A percentile compares a stretch with the other conserved stretches of the same genome.
Conservation (phyloP, 1,140 invertebrate species). For the Drosophila saltans region DNA sequence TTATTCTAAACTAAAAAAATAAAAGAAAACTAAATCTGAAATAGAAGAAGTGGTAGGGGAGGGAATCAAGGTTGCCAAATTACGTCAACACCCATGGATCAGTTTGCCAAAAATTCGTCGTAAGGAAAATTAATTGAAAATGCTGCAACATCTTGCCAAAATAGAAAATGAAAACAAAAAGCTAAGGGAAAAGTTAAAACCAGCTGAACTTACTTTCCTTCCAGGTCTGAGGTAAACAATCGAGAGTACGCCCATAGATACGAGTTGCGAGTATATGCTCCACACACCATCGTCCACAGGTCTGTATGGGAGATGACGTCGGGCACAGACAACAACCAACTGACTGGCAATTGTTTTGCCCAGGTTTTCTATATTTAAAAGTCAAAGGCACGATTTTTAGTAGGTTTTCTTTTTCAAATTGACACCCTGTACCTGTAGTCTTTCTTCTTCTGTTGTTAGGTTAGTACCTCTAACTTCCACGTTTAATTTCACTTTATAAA, state of each 20-base stretch:
- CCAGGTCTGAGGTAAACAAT: slow-evolving; percentile 41
- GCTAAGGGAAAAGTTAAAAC: slow-evolving; percentile 1
- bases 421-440: not conserved
- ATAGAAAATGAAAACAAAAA: slow-evolving; percentile 3
- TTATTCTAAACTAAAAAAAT: slow-evolving; percentile 50
- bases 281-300: slow-evolving; percentile 31
- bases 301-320: slow-evolving; percentile 46
- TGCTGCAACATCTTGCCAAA: slow-evolving; percentile 58
- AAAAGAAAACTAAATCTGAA: slow-evolving; percentile 14
- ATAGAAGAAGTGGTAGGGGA: slow-evolving; percentile 12
- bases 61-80: slow-evolving; percentile 79
- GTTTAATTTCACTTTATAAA: no score
- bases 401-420: not conserved
- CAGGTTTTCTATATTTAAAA: slow-evolving; percentile 72
- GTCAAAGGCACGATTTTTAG: slow-evolving; percentile 63
- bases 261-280: not conserved
- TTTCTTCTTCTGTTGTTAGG: not conserved
- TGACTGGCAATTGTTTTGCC: slow-evolving; percentile 56
- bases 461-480: not conserved
- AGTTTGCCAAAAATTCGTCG: slow-evolving; percentile 71
- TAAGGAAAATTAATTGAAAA: slow-evolving; percentile 67
- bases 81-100: slow-evolving; percentile 74
- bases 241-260: slow-evolving; percentile 23
- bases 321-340: slow-evolving; percentile 31
- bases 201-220: slow-evolving; percentile 37